These are phyloP conservation scores for Volucella zonaria DNA, from an alignment of 2,888 invertebrate species.

Conservation along the genomic window DNA sequence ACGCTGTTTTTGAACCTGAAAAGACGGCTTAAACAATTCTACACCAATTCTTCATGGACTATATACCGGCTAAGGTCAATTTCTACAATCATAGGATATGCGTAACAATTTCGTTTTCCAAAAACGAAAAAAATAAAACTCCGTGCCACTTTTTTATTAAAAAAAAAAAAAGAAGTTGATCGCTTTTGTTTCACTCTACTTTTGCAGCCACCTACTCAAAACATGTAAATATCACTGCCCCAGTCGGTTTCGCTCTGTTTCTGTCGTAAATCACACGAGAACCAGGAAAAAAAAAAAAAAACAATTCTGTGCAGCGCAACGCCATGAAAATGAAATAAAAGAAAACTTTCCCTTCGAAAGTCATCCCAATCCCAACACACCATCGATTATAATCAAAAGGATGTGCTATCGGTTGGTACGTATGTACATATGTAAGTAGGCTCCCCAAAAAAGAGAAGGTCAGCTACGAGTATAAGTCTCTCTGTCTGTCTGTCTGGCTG, in stretches of 20 bases:
- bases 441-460: constrained; percentile 54
- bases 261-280: constrained; percentile 56
- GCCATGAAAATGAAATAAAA: constrained; percentile 56
- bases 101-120: no score
- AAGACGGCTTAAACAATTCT: no score
- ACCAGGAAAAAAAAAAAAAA: constrained; percentile 3
- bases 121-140: no score
- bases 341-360: constrained; percentile 73
- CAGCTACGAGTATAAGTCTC: constrained; percentile 5
- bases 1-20: no score
- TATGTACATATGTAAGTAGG: constrained; percentile 2
- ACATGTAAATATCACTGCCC: constrained; percentile 36
- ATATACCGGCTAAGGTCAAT: no score
- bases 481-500: no score
- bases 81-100: no score
- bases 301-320: constrained; percentile 3
- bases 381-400: constrained; percentile 55
- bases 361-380: constrained; percentile 21
- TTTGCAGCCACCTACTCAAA: constrained; percentile 46
- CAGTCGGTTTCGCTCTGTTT: constrained; percentile 71
- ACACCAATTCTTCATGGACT: no score
- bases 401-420: constrained; percentile 28
- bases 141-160: no score
- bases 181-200: neutral
- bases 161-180: no score